Percentiles rank a stretch among this genome's conserved stretches.
Evolutionary conservation across 2,888 invertebrate genomes (phyloP).

Genomic region (Trachelus tabidus): DNA sequence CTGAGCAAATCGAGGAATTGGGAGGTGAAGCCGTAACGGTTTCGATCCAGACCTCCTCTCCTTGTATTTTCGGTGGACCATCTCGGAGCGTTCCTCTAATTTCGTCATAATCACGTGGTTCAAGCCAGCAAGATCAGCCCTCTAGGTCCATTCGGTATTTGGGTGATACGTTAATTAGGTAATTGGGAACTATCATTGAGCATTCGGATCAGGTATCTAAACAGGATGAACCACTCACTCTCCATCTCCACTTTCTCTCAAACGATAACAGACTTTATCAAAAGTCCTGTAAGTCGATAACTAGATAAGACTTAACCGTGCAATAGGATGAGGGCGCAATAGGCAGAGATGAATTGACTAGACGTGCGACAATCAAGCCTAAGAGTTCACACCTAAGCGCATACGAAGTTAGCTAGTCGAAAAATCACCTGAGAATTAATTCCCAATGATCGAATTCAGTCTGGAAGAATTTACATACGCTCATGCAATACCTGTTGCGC

Average conservation of each 20-base stretch:
- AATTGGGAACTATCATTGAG: too few relatives aligned
- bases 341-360: too few relatives aligned
- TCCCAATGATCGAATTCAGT: background rate
- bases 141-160: too few relatives aligned
- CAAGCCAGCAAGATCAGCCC: too few relatives aligned
- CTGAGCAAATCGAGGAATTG: background rate
- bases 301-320: too few relatives aligned
- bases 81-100: background rate
- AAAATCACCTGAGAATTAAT: conserved; percentile 8
- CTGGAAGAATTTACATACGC: background rate
- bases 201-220: too few relatives aligned
- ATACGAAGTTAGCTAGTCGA: conserved; percentile 27
- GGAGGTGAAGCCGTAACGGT: conserved; percentile 38
- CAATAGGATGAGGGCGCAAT: too few relatives aligned
- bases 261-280: background rate
- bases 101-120: too few relatives aligned
- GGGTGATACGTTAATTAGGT: too few relatives aligned
- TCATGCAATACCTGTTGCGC: too few relatives aligned
- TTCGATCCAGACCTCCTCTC: conserved; percentile 29
- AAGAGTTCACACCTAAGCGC: conserved; percentile 24
- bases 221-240: background rate
- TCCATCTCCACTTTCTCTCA: background rate
- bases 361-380: background rate
- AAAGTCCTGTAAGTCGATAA: too few relatives aligned
- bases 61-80: conserved; percentile 33